A percentile compares a stretch with the other conserved stretches of the same genome.
Evolutionary conservation across 2,888 invertebrate species (phyloP).

Genomic region (Harmothoe impar): DNA sequence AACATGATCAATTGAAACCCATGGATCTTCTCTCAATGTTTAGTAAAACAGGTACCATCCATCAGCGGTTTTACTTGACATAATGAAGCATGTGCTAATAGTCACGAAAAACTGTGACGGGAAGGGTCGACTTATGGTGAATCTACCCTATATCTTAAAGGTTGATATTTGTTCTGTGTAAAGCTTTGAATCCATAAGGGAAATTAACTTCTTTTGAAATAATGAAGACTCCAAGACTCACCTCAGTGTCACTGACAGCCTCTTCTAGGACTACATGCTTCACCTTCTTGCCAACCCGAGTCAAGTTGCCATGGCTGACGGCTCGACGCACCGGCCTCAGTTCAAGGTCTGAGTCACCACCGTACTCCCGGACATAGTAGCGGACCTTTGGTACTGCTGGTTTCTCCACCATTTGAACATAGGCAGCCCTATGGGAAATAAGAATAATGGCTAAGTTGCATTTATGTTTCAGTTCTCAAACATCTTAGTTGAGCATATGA

Average conservation of each 20-base stretch:
- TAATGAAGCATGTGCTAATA: no score
- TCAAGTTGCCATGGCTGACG: constrained; percentile 35
- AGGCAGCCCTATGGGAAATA: not conserved
- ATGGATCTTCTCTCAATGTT: no score
- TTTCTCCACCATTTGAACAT: constrained; percentile 19
- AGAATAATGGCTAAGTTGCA: not conserved
- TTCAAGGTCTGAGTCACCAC: not conserved
- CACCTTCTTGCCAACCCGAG: constrained; percentile 10
- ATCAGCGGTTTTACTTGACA: no score
- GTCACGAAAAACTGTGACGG: no score
- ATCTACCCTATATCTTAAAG: no score
- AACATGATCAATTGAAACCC: no score
- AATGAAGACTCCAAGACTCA: not conserved
- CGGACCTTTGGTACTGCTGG: constrained; percentile 4
- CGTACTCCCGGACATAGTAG: constrained; percentile 49
- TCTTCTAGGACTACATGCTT: not conserved
- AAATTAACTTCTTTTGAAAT: not conserved
- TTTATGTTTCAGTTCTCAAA: not conserved
- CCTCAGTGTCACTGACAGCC: constrained; percentile 51
- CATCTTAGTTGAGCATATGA: no score
- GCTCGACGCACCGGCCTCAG: not conserved
- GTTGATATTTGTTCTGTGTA: no score
- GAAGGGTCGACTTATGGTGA: no score
- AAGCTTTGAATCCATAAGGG: not conserved
- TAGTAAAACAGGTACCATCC: no score